Conservation (phyloP, 2,797 vertebrate species). For the Sebastes nivosus region DNA sequence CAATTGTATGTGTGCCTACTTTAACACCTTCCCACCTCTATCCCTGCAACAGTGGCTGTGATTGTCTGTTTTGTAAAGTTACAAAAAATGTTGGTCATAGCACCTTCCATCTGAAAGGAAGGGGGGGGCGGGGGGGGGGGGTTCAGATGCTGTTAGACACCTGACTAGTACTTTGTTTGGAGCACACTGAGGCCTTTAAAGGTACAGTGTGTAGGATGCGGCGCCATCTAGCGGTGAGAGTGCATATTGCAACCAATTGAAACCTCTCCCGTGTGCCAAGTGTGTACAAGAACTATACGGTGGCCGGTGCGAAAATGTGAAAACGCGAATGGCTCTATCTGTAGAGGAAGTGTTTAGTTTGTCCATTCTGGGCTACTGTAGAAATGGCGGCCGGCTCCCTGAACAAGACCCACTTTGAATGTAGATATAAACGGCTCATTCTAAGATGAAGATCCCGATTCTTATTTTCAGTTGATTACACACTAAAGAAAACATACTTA, state of each 20-base stretch:
- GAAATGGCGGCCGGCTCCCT: neutral
- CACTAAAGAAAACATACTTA: neutral
- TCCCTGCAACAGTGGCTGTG: neutral
- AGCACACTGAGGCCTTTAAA: neutral
- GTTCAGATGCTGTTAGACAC: neutral
- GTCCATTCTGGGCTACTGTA: neutral
- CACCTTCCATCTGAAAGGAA: neutral
- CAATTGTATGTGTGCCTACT: neutral
- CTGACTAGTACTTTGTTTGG: neutral
- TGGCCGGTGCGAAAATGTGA: too few relatives aligned
- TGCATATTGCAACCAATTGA: too few relatives aligned
- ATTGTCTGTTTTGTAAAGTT: neutral
- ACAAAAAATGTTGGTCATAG: neutral
- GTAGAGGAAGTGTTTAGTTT: too few relatives aligned
- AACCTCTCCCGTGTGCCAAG: too few relatives aligned
- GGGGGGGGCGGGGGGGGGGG: fast-evolving
- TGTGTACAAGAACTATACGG: too few relatives aligned
- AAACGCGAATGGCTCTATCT: too few relatives aligned
- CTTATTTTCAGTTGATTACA: neutral
- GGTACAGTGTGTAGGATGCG: neutral
- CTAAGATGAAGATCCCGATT: neutral
- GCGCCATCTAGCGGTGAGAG: neutral
- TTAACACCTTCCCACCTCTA: neutral
- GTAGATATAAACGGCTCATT: neutral
- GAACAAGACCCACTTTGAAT: neutral